Percentiles rank a stretch among this genome's conserved stretches.
Conservation (phyloP, 2,797 vertebrate species). For the Sternarchorhynchus goeldii region DNA sequence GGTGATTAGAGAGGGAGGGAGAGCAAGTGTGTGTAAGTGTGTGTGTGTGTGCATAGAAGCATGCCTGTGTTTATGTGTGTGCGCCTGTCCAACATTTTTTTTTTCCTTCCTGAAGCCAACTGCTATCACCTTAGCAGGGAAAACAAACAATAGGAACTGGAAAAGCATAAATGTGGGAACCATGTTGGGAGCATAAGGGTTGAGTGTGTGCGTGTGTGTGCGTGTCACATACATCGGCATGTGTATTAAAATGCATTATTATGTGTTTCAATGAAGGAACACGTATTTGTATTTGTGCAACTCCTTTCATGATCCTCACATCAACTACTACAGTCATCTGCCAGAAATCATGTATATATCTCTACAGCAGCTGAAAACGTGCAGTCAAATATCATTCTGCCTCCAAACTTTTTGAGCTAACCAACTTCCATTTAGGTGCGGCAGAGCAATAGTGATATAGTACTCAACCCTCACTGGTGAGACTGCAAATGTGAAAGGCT, state of each 20-base stretch:
- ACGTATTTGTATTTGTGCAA: too few relatives aligned
- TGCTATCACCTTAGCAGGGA: slow-evolving; percentile 6
- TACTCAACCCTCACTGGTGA: background rate
- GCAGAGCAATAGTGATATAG: background rate
- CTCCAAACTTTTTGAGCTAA: background rate
- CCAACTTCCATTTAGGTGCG: background rate
- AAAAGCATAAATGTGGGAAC: slow-evolving; percentile 11
- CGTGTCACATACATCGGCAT: background rate
- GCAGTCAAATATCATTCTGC: background rate
- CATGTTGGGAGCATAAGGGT: background rate
- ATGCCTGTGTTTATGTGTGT: background rate
- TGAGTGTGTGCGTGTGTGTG: background rate
- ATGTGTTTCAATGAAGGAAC: too few relatives aligned
- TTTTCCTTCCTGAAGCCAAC: slow-evolving; percentile 38
- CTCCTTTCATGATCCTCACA: background rate
- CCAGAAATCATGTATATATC: background rate
- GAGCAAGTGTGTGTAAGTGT: background rate
- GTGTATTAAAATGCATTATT: too few relatives aligned
- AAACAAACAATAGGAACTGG: slow-evolving; percentile 24
- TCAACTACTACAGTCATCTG: background rate
- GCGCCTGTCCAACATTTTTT: slow-evolving; percentile 15
- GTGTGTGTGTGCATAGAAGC: slow-evolving; percentile 28
- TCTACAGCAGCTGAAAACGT: background rate
- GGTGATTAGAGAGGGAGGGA: slow-evolving; percentile 21
- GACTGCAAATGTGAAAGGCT: slow-evolving; percentile 4